phyloP scores from a whole-genome alignment of 2,113 vertebrate genomes.

The Epinephelus moara region DNA sequence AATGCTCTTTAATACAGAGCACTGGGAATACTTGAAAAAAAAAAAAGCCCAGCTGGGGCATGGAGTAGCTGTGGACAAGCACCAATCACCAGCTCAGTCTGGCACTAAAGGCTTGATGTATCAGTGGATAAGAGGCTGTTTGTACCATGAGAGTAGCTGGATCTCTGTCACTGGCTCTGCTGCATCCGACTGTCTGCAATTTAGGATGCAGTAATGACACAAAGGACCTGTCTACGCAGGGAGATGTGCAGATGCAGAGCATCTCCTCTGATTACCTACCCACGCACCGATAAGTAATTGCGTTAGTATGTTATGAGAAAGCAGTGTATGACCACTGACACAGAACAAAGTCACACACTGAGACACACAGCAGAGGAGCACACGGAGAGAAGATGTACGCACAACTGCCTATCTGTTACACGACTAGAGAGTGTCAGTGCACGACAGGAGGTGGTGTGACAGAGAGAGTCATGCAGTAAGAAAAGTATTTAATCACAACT shows the following conservation, averaged over 20 bases:
- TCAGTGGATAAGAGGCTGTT: slow-evolving; percentile 61
- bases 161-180: slow-evolving; percentile 30
- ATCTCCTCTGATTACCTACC: slow-evolving; percentile 28
- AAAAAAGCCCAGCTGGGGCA: slow-evolving; percentile 40
- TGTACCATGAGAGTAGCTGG: slow-evolving; percentile 38
- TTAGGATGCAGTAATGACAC: slow-evolving; percentile 35
- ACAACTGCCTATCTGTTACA: slow-evolving; percentile 49
- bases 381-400: slow-evolving; percentile 45
- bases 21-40: slow-evolving; percentile 42
- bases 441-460: slow-evolving; percentile 57
- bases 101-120: slow-evolving; percentile 40
- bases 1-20: slow-evolving; percentile 28
- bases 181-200: slow-evolving; percentile 43
- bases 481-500: slow-evolving; percentile 60
- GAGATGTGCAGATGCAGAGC: slow-evolving; percentile 39
- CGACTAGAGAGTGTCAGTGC: slow-evolving; percentile 40
- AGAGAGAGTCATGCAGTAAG: slow-evolving; percentile 67
- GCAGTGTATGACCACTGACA: slow-evolving; percentile 78
- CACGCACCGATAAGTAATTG: slow-evolving; percentile 24
- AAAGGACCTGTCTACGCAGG: slow-evolving; percentile 20
- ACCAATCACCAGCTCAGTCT: slow-evolving; percentile 56
- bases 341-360: slow-evolving; percentile 63
- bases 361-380: slow-evolving; percentile 62
- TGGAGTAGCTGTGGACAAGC: slow-evolving; percentile 50
- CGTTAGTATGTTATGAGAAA: slow-evolving; percentile 79